These are phyloP conservation scores for Diabrotica undecimpunctata DNA, from an alignment of 1,140 invertebrate species.

Conservation along the genomic window DNA sequence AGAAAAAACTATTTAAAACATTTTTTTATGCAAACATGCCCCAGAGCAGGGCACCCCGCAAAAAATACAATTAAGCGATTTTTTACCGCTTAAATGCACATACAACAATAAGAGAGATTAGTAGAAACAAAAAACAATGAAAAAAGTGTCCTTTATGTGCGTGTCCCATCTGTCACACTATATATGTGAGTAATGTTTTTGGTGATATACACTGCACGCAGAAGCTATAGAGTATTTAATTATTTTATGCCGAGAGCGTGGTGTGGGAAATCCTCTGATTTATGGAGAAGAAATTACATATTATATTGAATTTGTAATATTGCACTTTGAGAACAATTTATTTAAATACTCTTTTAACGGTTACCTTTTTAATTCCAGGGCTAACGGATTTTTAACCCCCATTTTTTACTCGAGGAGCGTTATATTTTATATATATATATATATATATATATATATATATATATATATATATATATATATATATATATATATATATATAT, in stretches of 20 bases:
- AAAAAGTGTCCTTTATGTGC: constrained; percentile 2
- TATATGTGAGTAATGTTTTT: neutral
- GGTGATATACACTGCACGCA: neutral
- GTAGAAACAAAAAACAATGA: neutral
- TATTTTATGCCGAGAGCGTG: neutral
- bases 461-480: too few species aligned
- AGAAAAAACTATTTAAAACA: constrained; percentile 3
- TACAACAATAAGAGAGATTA: neutral
- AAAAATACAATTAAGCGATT: neutral
- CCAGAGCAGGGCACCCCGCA: neutral
- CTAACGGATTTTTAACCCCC: too few species aligned
- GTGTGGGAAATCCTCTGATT: too few species aligned
- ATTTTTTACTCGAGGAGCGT: too few species aligned
- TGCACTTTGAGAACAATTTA: too few species aligned
- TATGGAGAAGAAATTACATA: too few species aligned
- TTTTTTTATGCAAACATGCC: neutral
- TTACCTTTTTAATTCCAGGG: too few species aligned
- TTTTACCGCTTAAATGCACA: constrained; percentile 2
- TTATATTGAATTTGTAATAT: too few species aligned
- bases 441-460: too few species aligned
- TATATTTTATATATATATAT: too few species aligned
- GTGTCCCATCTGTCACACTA: neutral
- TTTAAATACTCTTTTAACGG: too few species aligned
- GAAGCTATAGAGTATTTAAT: neutral
- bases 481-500: too few species aligned